Evolutionary conservation across 2,797 vertebrate species (phyloP), one percentile per base, ranked within the genome.

Genomic region (Myotis daubentonii): DNA sequence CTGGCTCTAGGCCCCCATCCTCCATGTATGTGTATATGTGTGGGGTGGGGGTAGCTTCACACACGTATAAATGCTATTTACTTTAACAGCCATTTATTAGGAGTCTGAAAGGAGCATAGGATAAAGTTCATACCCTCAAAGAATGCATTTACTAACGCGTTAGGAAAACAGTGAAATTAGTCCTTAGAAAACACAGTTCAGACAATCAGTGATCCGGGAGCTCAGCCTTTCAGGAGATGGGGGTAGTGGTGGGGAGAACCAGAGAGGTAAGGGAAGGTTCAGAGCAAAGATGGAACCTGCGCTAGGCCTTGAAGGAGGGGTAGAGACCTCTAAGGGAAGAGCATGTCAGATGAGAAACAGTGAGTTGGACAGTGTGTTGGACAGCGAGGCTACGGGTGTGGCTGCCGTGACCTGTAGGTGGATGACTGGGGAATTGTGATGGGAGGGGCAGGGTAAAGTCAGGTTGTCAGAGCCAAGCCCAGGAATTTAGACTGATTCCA

Each of bases 111-210:
- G 33, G 81, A 65, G 33, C 28, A 8, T 65, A 89, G 70, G 66
- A 80, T 78, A 55, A 15, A 76, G 49, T 57, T 87, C 57, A 60
- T 47, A 49, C 12, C 23, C 36, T 80, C 44, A 65, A 81, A 94
- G n/a, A 80, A 23, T 22, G 12, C 72, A 70, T 13, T 81, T 93
- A 62, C 5, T 74, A 82, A 36, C 44, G 71, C 55, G 25, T 87
- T 80, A 65, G 72, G 74, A 78, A 93, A 88, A 80, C 44, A 57
- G 38, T 90, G 41, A 85, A 90, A 87, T 28, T 20, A 87, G 17
- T 55, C 25, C 81, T 82, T 71, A 78, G 53, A 72, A 62, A 44
- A 38, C 68, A 53, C 15, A 55, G 41, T 55, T 72, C 28, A 87
- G 57, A 75, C 4, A 28, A 30, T 49, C 47, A 83, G 12, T 36